Percentiles rank a stretch among this genome's conserved stretches.
These are phyloP conservation scores for Trissonchulus sp. DNA, from an alignment of 2,888 invertebrate genomes.

Conservation along the genomic window DNA sequence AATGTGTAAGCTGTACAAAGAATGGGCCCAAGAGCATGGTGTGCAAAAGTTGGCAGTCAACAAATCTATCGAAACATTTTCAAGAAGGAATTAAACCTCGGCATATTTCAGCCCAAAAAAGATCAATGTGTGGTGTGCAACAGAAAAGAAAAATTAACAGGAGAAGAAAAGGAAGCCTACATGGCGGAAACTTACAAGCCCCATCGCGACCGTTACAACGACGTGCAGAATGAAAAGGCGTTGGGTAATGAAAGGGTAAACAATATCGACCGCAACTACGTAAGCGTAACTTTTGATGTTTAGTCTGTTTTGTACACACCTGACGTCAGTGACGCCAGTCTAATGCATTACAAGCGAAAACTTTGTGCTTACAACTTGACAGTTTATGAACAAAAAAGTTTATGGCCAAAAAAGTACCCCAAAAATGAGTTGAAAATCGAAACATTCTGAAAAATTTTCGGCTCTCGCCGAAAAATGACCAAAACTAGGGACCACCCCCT, in stretches of 20 bases:
- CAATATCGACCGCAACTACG: not conserved
- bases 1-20: not conserved
- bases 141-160: not conserved
- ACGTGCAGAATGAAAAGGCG: not conserved
- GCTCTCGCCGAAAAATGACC: no score
- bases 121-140: slow-evolving; percentile 13
- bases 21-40: not conserved
- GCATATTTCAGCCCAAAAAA: slow-evolving; percentile 25
- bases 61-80: slow-evolving; percentile 17
- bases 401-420: no score
- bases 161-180: not conserved
- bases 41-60: slow-evolving; percentile 9
- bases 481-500: no score
- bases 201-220: slow-evolving; percentile 9
- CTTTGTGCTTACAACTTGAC: slow-evolving; percentile 26
- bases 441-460: no score
- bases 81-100: slow-evolving; percentile 23
- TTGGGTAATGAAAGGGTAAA: not conserved
- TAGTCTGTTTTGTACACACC: slow-evolving; percentile 21
- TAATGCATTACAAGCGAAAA: slow-evolving; percentile 27
- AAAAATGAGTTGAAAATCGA: no score
- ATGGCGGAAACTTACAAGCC: not conserved
- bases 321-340: not conserved
- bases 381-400: slow-evolving; percentile 6
- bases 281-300: slow-evolving; percentile 23